A percentile compares a stretch with the other conserved stretches of the same genome.
phyloP scores from a whole-genome alignment of 2,113 vertebrate species.

The Python bivittatus region DNA sequence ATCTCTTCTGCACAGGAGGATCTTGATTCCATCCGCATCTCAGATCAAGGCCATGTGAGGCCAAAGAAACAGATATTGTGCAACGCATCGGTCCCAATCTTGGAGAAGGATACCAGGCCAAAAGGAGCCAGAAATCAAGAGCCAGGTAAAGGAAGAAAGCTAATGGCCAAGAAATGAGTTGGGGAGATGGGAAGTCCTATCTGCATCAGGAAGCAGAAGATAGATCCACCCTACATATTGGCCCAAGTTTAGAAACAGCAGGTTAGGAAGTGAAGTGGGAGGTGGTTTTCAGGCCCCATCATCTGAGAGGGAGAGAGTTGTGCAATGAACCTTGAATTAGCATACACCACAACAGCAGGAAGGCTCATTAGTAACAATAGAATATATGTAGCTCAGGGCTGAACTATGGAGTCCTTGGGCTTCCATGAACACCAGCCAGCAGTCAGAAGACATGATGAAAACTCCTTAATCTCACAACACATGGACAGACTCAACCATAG shows the following conservation, averaged over 20 bases:
- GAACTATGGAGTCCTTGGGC: too few species aligned
- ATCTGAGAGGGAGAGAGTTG: too few species aligned
- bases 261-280: too few species aligned
- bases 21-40: constrained; percentile 72
- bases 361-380: too few species aligned
- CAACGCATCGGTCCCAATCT: constrained; percentile 61
- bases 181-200: neutral
- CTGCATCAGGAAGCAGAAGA: neutral
- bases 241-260: neutral
- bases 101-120: constrained; percentile 55
- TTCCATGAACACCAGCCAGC: too few species aligned
- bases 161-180: neutral
- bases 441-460: too few species aligned
- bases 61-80: constrained; percentile 74
- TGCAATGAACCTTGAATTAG: too few species aligned
- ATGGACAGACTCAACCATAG: too few species aligned
- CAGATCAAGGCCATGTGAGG: constrained; percentile 73
- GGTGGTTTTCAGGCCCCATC: too few species aligned
- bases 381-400: too few species aligned
- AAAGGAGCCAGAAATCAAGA: constrained; percentile 48
- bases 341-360: too few species aligned
- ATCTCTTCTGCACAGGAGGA: constrained; percentile 55
- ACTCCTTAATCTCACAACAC: too few species aligned
- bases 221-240: neutral
- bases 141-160: constrained; percentile 52